These are phyloP conservation scores for Cyphomyrmex costatus DNA, from an alignment of 1,140 invertebrate species.

Conservation along the genomic window DNA sequence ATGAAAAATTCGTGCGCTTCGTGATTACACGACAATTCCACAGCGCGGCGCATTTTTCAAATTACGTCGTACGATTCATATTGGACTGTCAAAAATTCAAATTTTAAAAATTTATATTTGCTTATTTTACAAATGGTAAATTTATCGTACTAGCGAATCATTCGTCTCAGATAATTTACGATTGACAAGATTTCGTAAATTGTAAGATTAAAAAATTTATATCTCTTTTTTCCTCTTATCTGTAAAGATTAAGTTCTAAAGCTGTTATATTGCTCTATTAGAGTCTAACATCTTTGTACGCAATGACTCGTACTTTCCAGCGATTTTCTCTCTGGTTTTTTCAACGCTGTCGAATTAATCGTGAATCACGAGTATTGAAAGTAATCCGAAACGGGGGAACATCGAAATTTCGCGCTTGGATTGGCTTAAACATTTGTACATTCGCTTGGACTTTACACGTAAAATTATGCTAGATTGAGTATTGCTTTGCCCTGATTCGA, in stretches of 20 bases:
- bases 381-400: constrained; percentile 45
- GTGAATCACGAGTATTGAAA: constrained; percentile 34
- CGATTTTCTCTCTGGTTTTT: neutral
- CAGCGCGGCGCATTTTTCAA: constrained; percentile 17
- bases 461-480: constrained; percentile 62
- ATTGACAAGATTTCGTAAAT: neutral
- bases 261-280: neutral
- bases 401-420: constrained; percentile 48
- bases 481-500: constrained; percentile 52
- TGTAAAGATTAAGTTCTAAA: constrained; percentile 5
- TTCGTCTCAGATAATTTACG: neutral
- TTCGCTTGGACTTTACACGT: constrained; percentile 60
- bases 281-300: neutral
- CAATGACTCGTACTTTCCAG: neutral
- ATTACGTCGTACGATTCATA: neutral
- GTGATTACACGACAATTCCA: constrained; percentile 34
- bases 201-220: neutral
- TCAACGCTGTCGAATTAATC: constrained; percentile 41
- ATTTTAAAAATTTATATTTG: neutral
- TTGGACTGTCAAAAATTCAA: constrained; percentile 9
- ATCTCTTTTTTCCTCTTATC: neutral
- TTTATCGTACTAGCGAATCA: neutral
- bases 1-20: constrained; percentile 8
- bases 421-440: constrained; percentile 61
- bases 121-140: neutral